These are phyloP conservation scores for Damaliscus lunatus DNA, from an alignment of 2,113 vertebrate genomes.

Conservation along the genomic window DNA sequence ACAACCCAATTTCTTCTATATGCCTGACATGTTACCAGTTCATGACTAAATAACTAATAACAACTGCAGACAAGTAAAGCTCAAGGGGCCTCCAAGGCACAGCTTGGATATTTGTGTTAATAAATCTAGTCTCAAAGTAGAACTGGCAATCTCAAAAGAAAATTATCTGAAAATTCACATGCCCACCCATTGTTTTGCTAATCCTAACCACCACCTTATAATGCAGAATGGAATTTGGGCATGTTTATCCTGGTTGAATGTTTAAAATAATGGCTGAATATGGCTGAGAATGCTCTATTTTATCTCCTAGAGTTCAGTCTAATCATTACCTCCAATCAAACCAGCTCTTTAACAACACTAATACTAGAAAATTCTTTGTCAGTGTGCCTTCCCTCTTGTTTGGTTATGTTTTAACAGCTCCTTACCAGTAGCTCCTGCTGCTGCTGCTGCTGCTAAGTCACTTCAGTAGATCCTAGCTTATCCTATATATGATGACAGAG, in stretches of 20 bases:
- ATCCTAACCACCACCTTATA: background rate
- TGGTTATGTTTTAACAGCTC: background rate
- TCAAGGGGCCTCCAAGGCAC: background rate
- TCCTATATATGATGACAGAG: background rate
- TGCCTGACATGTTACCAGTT: constrained; percentile 15
- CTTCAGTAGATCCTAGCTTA: background rate
- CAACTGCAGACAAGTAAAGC: constrained; percentile 32
- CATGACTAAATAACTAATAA: constrained; percentile 33
- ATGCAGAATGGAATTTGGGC: background rate
- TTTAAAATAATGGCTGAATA: background rate
- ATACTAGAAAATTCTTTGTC: background rate
- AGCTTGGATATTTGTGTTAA: constrained; percentile 29
- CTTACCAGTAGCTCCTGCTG: background rate
- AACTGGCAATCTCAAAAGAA: constrained; percentile 32
- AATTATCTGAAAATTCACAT: constrained; percentile 9
- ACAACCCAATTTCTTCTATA: constrained; percentile 1
- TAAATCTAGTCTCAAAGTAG: constrained; percentile 24
- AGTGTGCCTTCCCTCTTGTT: background rate
- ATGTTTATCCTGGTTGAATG: background rate
- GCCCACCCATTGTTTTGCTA: background rate
- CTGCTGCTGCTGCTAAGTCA: too few relatives aligned
- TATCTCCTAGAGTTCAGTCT: background rate
- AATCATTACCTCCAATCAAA: background rate
- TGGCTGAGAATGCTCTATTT: background rate
- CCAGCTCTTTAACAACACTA: background rate